A percentile compares a stretch with the other conserved stretches of the same genome.
phyloP scores from a whole-genome alignment of 1,140 invertebrate species.

The Caerostris darwini region DNA sequence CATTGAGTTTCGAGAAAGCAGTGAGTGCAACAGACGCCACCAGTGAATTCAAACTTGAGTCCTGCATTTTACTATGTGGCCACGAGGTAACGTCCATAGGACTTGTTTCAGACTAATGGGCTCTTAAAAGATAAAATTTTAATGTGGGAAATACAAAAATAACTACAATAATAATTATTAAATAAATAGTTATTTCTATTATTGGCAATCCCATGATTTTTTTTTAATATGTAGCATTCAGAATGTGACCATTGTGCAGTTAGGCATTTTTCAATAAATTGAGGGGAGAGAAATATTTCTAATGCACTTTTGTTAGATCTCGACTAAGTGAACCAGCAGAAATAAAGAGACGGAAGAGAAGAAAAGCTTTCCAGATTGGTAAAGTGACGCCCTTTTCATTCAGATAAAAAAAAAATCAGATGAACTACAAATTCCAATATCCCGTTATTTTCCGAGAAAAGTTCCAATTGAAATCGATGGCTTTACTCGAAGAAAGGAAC shows the following conservation, averaged over 20 bases:
- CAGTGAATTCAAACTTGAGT: too few relatives aligned
- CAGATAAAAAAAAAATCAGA: conserved; percentile 40
- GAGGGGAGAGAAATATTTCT: conserved; percentile 18
- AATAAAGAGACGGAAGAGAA: not conserved
- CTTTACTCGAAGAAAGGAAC: conserved; percentile 39
- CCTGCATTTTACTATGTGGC: too few relatives aligned
- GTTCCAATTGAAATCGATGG: conserved; percentile 66
- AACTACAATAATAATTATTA: too few relatives aligned
- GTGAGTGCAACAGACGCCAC: too few relatives aligned
- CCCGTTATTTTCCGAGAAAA: conserved; percentile 61
- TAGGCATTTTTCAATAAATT: not conserved
- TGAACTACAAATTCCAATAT: conserved; percentile 65
- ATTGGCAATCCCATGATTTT: not conserved
- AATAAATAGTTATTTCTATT: too few relatives aligned
- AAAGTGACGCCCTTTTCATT: conserved; percentile 57
- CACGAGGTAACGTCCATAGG: too few relatives aligned
- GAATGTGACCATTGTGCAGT: not conserved
- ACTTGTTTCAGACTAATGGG: too few relatives aligned
- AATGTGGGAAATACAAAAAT: too few relatives aligned
- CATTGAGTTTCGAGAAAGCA: too few relatives aligned
- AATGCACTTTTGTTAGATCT: conserved; percentile 29
- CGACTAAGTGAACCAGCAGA: not conserved
- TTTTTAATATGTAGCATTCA: not conserved
- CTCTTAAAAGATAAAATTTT: too few relatives aligned
- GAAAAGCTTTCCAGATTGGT: conserved; percentile 35